A percentile compares a stretch with the other conserved stretches of the same genome.
Evolutionary conservation across 2,113 vertebrate genomes (phyloP).

Genomic region (Heterotilapia buettikoferi): DNA sequence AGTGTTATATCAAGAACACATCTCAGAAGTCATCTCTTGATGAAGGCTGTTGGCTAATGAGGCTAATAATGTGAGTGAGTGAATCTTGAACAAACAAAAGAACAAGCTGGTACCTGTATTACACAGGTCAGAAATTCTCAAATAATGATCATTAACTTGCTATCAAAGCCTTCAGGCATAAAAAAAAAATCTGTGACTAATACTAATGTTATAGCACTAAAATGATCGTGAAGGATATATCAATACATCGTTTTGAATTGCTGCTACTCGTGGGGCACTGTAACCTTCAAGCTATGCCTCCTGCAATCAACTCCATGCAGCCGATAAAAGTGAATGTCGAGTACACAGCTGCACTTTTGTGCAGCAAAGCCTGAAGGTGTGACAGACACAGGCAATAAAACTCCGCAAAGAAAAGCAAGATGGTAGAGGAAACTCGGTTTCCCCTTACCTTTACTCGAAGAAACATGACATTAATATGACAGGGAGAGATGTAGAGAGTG

Average conservation of each 20-base stretch:
- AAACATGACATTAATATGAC: constrained; percentile 50
- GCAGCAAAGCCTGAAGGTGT: constrained; percentile 59
- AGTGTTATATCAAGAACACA: not conserved
- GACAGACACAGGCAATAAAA: constrained; percentile 58
- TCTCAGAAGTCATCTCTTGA: not conserved
- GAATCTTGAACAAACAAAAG: not conserved
- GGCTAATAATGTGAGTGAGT: not conserved
- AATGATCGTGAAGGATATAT: constrained; percentile 34
- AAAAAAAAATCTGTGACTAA: constrained; percentile 5
- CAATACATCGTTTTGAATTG: constrained; percentile 18
- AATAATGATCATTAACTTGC: not conserved
- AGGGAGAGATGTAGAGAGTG: not conserved
- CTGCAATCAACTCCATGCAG: constrained; percentile 12
- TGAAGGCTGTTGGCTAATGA: not conserved
- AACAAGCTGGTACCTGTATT: not conserved
- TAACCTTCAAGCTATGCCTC: constrained; percentile 53
- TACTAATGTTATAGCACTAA: constrained; percentile 33
- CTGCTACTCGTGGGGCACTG: not conserved
- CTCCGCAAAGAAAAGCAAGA: constrained; percentile 21
- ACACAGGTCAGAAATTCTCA: not conserved
- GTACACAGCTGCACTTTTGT: constrained; percentile 36
- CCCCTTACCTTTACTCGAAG: not conserved
- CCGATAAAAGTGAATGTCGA: constrained; percentile 43
- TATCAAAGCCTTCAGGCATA: constrained; percentile 1
- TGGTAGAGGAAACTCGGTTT: not conserved